phyloP scores from a whole-genome alignment of 2,797 vertebrate genomes.

The Crenuchus spilurus region DNA sequence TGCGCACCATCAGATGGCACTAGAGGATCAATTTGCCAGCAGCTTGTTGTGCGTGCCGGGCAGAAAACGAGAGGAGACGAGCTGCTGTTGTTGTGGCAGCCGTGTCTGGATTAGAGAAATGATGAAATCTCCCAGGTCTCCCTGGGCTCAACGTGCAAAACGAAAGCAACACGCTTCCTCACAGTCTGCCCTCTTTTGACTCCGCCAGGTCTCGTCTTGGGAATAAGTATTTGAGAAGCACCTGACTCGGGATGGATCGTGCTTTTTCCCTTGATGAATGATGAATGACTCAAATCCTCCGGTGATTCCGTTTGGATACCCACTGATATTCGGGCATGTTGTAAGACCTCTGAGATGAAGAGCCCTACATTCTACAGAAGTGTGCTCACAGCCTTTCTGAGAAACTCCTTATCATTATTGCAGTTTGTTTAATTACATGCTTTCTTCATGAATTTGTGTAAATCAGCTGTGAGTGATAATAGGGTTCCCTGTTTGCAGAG shows the following conservation, averaged over 20 bases:
- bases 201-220: constrained; percentile 28
- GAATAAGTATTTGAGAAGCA: constrained; percentile 15
- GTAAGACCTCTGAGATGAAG: too few species aligned
- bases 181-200: constrained; percentile 10
- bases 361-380: too few species aligned
- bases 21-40: constrained; percentile 58
- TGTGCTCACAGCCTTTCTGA: too few species aligned
- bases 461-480: too few species aligned
- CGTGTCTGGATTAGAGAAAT: constrained; percentile 39
- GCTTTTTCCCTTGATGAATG: neutral
- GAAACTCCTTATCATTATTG: too few species aligned
- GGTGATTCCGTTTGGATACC: neutral
- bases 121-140: constrained; percentile 22
- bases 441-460: neutral
- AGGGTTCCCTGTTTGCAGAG: neutral
- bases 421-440: neutral
- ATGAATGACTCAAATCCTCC: neutral
- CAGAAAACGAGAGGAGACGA: constrained; percentile 24
- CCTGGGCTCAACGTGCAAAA: neutral
- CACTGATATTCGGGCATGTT: neutral
- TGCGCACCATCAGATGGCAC: constrained; percentile 79
- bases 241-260: neutral
- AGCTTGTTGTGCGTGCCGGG: constrained; percentile 21
- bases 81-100: constrained; percentile 14
- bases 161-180: neutral